These are phyloP conservation scores for Meloidogyne chitwoodi DNA, from an alignment of 1,140 invertebrate genomes.

Conservation along the genomic window DNA sequence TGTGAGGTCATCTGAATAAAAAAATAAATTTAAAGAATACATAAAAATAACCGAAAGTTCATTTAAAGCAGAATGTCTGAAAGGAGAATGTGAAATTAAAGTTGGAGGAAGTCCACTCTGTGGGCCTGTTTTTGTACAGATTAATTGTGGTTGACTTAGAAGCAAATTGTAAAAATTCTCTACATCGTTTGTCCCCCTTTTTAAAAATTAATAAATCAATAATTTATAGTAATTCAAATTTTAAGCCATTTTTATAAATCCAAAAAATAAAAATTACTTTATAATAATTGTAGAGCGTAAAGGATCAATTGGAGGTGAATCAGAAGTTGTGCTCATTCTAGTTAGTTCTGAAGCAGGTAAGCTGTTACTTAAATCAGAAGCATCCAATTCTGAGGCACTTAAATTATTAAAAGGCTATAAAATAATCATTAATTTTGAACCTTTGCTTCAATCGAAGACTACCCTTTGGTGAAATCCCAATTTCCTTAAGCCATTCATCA, in stretches of 20 bases:
- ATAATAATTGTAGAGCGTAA: constrained; percentile 2
- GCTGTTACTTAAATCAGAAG: background rate
- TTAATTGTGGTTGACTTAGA: background rate
- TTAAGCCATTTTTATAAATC: background rate
- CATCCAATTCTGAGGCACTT: constrained; percentile 13
- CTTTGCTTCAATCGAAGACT: constrained; percentile 17
- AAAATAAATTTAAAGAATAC: background rate
- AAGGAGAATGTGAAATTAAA: constrained; percentile 16
- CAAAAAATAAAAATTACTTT: background rate
- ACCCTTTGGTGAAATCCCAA: constrained; percentile 27
- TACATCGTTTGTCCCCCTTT: background rate
- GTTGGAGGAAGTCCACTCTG: constrained; percentile 26
- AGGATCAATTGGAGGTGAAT: background rate
- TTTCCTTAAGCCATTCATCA: constrained; percentile 28
- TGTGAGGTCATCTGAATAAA: constrained; percentile 18
- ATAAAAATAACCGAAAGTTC: constrained; percentile 15
- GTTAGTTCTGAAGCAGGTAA: background rate
- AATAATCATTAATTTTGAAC: background rate
- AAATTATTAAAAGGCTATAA: background rate
- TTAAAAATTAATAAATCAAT: background rate
- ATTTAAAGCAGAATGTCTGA: constrained; percentile 14
- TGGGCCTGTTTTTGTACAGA: constrained; percentile 14
- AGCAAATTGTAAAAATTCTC: constrained; percentile 11
- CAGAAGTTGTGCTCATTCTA: background rate
- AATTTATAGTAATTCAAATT: too few species aligned